Base-by-base conservation (phyloP, 2,797 vertebrate genomes). In the Melanotaenia pygmaea region DNA sequence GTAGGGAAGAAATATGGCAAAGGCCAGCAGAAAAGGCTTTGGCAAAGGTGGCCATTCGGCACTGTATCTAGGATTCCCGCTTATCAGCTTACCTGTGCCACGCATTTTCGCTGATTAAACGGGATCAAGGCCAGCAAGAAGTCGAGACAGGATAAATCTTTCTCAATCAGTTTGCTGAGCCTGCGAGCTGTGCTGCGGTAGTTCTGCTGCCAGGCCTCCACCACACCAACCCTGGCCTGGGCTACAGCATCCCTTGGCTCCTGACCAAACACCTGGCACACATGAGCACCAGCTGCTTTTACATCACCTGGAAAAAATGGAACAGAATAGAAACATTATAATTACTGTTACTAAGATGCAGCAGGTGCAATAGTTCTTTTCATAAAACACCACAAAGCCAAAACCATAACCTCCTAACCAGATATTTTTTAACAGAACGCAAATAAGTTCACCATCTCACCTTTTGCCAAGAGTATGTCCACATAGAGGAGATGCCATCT, bases 101-200 rank as follows among this genome's bases (percentile, higher is more conserved):
- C 85, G 9, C 80, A 88, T 87, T 93, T 95, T 56, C 79, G 83
- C 63, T 96, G 94, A 4, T 88, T 90, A 63, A 87, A 7, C 1
- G 94, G 95, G 79, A 96, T 74, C 20, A 98, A 94, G 13, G 43
- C 77, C 78, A 99, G 86, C 45, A 99, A 90, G 79, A 96, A 96
- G 20, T 85, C 80, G 60, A 98, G 72, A 24, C 93, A 86, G 28
- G 66, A 50, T 1, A 92, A 66, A 47, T 97, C 95, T 40, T 81
- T 95, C 77, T 95, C 94, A 0, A 94, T 93, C 68, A 98, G 90
- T 72, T 70, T 67, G 80, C 96, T 95, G 77, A 99, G 92, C 1
- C 94, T 89, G 53, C 30, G 87, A 11, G 93, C 92, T 2, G 96
- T 95, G 0, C 76, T 84, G 14, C 67, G 32, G 76, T 92, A 59